Conservation (phyloP, 2,113 vertebrate genomes). For the Acanthochromis polyacanthus region DNA sequence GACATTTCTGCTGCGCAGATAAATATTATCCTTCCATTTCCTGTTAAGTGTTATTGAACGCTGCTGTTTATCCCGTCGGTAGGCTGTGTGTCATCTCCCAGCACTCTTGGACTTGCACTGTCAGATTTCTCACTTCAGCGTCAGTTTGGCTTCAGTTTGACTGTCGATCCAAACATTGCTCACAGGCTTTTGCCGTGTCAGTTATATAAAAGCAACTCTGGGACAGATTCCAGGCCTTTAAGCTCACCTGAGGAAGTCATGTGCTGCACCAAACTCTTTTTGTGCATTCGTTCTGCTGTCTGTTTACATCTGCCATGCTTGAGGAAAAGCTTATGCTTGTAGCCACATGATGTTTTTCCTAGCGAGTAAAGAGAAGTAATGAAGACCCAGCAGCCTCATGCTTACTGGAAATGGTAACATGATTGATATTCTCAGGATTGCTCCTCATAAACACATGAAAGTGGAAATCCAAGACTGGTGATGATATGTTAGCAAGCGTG, state of each 20-base stretch:
- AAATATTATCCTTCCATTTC: constrained; percentile 23
- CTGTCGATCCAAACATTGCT: constrained; percentile 20
- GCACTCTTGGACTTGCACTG: background rate
- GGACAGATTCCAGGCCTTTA: constrained; percentile 8
- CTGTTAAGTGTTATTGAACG: constrained; percentile 1
- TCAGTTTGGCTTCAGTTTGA: constrained; percentile 15
- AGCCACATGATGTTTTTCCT: constrained; percentile 34
- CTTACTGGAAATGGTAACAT: constrained; percentile 43
- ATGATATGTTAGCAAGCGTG: constrained; percentile 6
- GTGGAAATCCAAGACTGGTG: constrained; percentile 2
- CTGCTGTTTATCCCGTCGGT: background rate
- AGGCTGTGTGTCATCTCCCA: constrained; percentile 7
- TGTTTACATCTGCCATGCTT: constrained; percentile 41
- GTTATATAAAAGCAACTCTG: constrained; percentile 32
- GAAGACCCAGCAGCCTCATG: background rate
- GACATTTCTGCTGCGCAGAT: background rate
- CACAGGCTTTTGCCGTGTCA: constrained; percentile 6
- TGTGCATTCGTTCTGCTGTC: constrained; percentile 1
- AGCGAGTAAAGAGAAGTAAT: constrained; percentile 15
- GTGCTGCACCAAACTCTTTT: background rate
- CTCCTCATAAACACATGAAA: constrained; percentile 5
- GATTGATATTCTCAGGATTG: constrained; percentile 1
- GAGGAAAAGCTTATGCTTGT: constrained; percentile 18
- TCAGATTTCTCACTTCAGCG: constrained; percentile 53
- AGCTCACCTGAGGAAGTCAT: constrained; percentile 32